Base-by-base conservation (phyloP, 2,888 invertebrate genomes). In the Pammene aurita region DNA sequence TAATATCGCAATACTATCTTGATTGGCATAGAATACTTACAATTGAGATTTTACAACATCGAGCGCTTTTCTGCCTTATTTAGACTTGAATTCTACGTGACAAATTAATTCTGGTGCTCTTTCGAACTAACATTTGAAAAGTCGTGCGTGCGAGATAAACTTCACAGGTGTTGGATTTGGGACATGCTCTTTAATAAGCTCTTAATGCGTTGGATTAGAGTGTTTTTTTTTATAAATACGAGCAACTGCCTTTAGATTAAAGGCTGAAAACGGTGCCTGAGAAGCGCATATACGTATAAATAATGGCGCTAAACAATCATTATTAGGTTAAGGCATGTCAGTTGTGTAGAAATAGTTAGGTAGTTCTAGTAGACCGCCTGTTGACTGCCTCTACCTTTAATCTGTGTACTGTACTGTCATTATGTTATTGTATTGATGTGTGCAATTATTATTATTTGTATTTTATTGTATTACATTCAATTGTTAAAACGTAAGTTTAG, bases 51-150 rank as follows among this genome's bases (percentile, higher is more conserved):
- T 16, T 18, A 50, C 26, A 41, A 42, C 57, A 34, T 41, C 42
- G 42, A 14, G 14, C 44, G 41, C 38, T 67, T 35, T 42, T 35
- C 2, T 34, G 18, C 67, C 61, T 48, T 63, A 62, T 63, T 63
- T 41, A 13, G 56, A 18, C 56, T 44, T 44, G 57, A 57, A 54
- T 44, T 10, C 44, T 44, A 64, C 68, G 68, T 68, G 68, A 68
- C 44, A 52, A 54, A 68, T 68, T 68, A 68, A 68, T 64, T 58
- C 63, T 58, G 41, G 46, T 57, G 52, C 50, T 44, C 50, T 68
- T 46, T 63, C 57, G 57, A 41, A 63, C 48, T 52, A 57, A 14
- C 58, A 58, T 63, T 64, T 52, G 64, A 64, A 52, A 68, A 58
- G 57, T 64, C 64, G 68, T 54, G 64, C 63, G 50, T 66, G 50